Base-by-base conservation (phyloP, 2,797 vertebrate species). In the Hoplostethus mediterraneus region DNA sequence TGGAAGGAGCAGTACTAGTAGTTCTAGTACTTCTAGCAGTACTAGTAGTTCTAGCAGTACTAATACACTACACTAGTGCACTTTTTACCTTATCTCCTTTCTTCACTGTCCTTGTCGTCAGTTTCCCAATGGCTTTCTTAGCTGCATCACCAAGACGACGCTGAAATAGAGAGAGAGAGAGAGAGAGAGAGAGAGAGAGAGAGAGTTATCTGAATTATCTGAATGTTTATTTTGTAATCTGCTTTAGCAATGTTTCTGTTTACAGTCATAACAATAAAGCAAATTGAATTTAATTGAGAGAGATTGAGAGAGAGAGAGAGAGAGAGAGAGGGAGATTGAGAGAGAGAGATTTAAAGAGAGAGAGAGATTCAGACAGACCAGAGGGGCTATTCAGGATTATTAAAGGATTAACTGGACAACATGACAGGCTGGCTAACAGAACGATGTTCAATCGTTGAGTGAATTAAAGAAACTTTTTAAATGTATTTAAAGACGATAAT, bases 111-210 rank as follows among this genome's bases (percentile, higher is more conserved):
- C 97, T 96, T 0, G 98, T 98, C 55, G 96, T 97, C 86, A 99
- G 81, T 93, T 99, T 99, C 80, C 97, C 95, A 2, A 99, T 96
- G 73, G 98, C 98, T 93, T 98, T 99, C 91, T 98, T 98, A 17
- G 97, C 98, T 75, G 97, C 97, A 83, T 99, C 97, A 75, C 97
- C 97, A 38, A 99, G 96, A 30, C 96, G 97, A 87, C 98, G 96
- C 98, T 99, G 89, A 81, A 77, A 91, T 83, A 90, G 28, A 45
- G 40, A 63, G 10, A 71, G 2, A 86, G 25, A 74, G 16, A 59
- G 1, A 3, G 49, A 62, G 14, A 53, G n/a, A 64, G 14, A 65
- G n/a, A 53, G 31, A 11, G 16, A 31, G n/a, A 3, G 30, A 12
- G 10, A 31, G 38, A 28, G 11, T 1, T 21, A 21, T n/a, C n/a